Evolutionary conservation across 2,888 invertebrate genomes (phyloP), one percentile per base, ranked within the genome.

Genomic region (Epinotia brunnichana): DNA sequence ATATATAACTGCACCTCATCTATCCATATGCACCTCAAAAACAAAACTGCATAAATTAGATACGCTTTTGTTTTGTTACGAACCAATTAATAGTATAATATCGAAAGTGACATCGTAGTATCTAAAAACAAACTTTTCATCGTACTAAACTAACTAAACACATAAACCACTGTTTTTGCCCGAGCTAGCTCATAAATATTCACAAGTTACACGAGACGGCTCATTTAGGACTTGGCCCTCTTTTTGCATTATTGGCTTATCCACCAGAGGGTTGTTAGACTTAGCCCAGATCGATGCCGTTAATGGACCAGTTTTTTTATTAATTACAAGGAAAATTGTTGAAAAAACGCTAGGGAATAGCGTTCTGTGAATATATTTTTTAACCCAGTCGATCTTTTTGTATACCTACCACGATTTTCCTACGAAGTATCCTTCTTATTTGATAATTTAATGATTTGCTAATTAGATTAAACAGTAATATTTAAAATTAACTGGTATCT

Each of bases 241-340:
- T 91, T 92, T 91, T 92, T 92, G 85, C 87, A 83, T 89, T 91
- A 92, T 91, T 91, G 90, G 92, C 89, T 88, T 86, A 90, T 90
- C 78, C 92, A 87, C 92, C 44, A 76, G 92, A 87, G 92, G 86
- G 88, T 86, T 89, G 90, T 89, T 87, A 85, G 86, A 87, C 87
- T 90, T 88, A 83, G 83, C 80, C 54, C 53, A 83, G 86, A 90
- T 90, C 90, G 85, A 90, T 90, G 84, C 81, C 85, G 86, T 87
- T 91, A 92, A 91, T 92, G 91, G 90, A 87, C 83, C 85, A 79
- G 83, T 77, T 83, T 86, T n/a, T 89, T 86, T 89, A 90, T 88
- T 91, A 90, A 91, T 91, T 90, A 88, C 83, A 77, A 76, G 79
- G 76, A 85, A 84, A 81, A 78, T 73, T 73, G 70, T 74, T 76